A percentile compares a stretch with the other conserved stretches of the same genome.
Conservation (phyloP, 2,797 vertebrate genomes). For the Chloroceryle inda region DNA sequence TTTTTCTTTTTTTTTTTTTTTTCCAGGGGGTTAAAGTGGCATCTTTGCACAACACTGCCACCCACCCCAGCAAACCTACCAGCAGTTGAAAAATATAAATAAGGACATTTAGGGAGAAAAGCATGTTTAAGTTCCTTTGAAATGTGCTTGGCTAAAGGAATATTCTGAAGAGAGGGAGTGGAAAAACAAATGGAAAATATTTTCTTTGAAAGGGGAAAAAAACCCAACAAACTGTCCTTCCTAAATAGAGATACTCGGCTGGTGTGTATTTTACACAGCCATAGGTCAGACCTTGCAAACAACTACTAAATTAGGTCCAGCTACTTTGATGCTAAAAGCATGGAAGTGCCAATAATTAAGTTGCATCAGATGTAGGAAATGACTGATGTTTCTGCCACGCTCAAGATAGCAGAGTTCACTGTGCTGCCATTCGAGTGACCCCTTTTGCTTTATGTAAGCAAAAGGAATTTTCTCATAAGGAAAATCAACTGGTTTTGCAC, state of each 20-base stretch:
- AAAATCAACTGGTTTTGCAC: conserved; percentile 44
- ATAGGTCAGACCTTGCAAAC: conserved; percentile 65
- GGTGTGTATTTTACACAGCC: conserved; percentile 9
- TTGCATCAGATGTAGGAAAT: conserved; percentile 39
- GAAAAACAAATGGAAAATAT: conserved; percentile 70
- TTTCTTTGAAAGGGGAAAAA: conserved; percentile 49
- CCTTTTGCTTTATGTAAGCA: conserved; percentile 14
- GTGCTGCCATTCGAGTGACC: neutral
- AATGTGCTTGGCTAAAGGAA: conserved; percentile 62
- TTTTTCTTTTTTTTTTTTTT: neutral
- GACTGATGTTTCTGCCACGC: conserved; percentile 43
- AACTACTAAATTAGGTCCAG: conserved; percentile 58
- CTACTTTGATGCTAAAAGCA: conserved; percentile 56
- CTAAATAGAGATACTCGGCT: conserved; percentile 32
- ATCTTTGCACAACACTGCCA: neutral
- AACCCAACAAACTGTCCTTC: conserved; percentile 15
- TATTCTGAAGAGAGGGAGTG: conserved; percentile 65
- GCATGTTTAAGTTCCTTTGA: conserved; percentile 49
- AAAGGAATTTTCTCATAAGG: conserved; percentile 32
- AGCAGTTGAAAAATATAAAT: conserved; percentile 38
- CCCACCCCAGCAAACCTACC: conserved; percentile 6
- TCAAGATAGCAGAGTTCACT: neutral
- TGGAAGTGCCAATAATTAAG: conserved; percentile 62
- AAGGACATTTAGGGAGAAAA: conserved; percentile 27
- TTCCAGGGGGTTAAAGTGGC: neutral